A percentile compares a stretch with the other conserved stretches of the same genome.
Conservation (phyloP, 2,888 invertebrate genomes). For the Elgonia sp. region DNA sequence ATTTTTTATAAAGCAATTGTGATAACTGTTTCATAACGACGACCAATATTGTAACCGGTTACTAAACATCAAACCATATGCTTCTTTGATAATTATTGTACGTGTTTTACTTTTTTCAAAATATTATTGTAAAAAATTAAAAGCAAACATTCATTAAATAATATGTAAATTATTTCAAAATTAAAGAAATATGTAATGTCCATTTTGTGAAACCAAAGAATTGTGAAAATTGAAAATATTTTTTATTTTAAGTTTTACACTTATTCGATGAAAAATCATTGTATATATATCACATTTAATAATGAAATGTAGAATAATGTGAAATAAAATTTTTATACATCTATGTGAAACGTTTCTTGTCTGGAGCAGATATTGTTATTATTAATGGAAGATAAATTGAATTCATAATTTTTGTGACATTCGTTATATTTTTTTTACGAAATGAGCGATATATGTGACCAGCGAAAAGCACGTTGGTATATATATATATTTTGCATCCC, state of each 20-base stretch:
- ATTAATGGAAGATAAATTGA: neutral
- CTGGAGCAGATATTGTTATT: neutral
- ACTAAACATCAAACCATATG: neutral
- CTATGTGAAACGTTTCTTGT: neutral
- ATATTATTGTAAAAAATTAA: no score
- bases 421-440: constrained; percentile 1
- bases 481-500: constrained; percentile 22
- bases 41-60: constrained; percentile 34
- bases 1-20: constrained; percentile 39
- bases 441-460: constrained; percentile 10
- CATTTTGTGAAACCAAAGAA: no score
- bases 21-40: constrained; percentile 40
- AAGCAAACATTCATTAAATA: no score
- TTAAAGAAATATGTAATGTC: no score
- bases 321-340: constrained; percentile 18
- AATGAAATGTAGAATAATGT: constrained; percentile 10
- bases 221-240: neutral
- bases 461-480: neutral
- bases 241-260: neutral
- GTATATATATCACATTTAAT: constrained; percentile 23
- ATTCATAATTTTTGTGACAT: neutral
- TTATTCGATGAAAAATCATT: neutral
- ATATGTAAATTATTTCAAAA: no score
- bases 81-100: neutral
- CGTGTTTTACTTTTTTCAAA: no score